A percentile compares a stretch with the other conserved stretches of the same genome.
phyloP scores from a whole-genome alignment of 2,888 invertebrate genomes.

The Nemoura dubitans region DNA sequence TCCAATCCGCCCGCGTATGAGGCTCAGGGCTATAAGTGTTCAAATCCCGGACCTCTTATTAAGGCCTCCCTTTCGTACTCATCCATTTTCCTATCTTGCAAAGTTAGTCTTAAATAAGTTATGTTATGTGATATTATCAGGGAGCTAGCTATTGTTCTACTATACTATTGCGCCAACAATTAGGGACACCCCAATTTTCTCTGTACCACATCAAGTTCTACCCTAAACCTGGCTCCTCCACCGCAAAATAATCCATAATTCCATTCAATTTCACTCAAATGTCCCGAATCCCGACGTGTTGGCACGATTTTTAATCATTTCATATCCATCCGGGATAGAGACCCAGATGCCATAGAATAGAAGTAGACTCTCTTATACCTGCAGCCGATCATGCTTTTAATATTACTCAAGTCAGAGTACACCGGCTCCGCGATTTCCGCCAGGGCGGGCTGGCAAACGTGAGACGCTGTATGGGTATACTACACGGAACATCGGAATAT shows the following conservation, averaged over 20 bases:
- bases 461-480: not conserved
- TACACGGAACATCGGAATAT: not conserved
- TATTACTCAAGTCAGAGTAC: not conserved
- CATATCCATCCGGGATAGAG: not conserved
- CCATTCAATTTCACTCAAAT: not conserved
- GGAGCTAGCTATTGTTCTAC: not conserved
- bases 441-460: not conserved
- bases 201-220: not conserved
- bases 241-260: not conserved
- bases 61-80: slow-evolving; percentile 25
- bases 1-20: slow-evolving; percentile 33
- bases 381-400: not conserved
- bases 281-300: not conserved
- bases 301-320: not conserved
- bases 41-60: slow-evolving; percentile 43
- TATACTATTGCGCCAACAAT: not conserved
- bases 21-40: slow-evolving; percentile 37
- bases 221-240: not conserved
- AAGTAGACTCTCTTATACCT: not conserved
- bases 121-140: not conserved
- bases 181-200: not conserved
- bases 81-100: slow-evolving; percentile 7
- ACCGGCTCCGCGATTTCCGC: not conserved
- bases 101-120: slow-evolving; percentile 8
- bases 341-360: not conserved